Conservation (phyloP, 2,113 vertebrate species). For the Pelmatolapia mariae region DNA sequence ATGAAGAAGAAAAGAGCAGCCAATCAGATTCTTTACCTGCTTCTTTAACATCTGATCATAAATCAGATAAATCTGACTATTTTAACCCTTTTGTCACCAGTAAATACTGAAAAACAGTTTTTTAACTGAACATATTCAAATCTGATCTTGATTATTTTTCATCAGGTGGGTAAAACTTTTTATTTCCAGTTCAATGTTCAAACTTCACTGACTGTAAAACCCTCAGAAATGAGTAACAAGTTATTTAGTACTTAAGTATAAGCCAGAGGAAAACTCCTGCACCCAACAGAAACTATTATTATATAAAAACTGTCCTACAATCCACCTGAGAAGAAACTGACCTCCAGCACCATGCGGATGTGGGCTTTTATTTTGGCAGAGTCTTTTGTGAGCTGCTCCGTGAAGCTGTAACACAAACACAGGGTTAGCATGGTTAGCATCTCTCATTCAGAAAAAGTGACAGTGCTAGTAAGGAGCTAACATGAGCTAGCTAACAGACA, state of each 20-base stretch:
- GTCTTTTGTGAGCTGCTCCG: conserved; percentile 80
- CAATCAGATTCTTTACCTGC: neutral
- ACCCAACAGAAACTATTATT: neutral
- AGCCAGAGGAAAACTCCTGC: neutral
- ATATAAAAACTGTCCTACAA: neutral
- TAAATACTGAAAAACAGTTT: neutral
- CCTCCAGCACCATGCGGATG: conserved; percentile 87
- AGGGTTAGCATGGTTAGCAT: neutral
- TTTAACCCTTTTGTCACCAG: neutral
- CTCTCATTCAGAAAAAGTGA: neutral
- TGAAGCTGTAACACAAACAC: conserved; percentile 67
- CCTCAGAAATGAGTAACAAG: neutral
- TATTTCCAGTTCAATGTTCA: neutral
- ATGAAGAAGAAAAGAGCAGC: neutral
- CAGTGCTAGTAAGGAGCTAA: neutral
- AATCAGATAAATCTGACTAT: neutral
- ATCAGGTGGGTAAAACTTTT: rapidly evolving
- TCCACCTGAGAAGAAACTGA: neutral
- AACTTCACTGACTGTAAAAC: neutral
- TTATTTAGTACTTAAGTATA: neutral
- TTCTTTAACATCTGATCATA: neutral
- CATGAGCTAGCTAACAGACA: neutral
- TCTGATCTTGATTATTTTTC: neutral
- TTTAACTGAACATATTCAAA: neutral
- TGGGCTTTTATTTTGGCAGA: conserved; percentile 86